Base-by-base conservation (phyloP, 1,140 invertebrate genomes). In the Samia ricini region DNA sequence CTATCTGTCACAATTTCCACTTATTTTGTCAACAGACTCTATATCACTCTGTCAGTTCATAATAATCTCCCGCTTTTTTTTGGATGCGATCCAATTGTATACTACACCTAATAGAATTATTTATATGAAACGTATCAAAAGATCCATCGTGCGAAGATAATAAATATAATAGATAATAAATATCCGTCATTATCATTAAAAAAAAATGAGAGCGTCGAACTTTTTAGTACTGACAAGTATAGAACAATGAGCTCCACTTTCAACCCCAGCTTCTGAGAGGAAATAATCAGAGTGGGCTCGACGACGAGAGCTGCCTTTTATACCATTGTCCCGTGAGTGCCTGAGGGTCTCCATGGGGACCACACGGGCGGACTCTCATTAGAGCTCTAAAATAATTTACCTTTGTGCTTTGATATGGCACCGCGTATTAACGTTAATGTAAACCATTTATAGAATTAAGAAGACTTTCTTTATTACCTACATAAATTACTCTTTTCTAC, bases 341-440 rank as follows among this genome's bases (percentile, higher is more conserved):
- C 65, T 63, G 26, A 56, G 61, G 33, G 12, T 42, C 8, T 29
- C 54, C 49, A 18, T 23, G 36, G 63, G 51, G 67, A 69, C 72
- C 66, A 63, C 69, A 69, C 69, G 55, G 62, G 63, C 70, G 42
- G 58, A 69, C 69, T 66, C 65, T 74, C 68, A 74, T 76, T 76
- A 72, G 59, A 66, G 56, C 64, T 70, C 71, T 72, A 70, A 77
- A 79, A 79, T 75, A 76, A 76, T 76, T 79, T 73, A 70, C 74
- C 74, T 72, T 72, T 66, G 72, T 61, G 58, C 69, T 60, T 65
- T 61, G 62, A 58, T 48, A 15, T 42, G 33, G 33, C 63, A 64
- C 56, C 54, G 19, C 56, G 55, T 56, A 58, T 61, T 66, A 60
- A 42, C 22, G 56, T 57, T 60, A 60, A 61, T 63, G 50, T 49